Percentiles rank a stretch among this genome's conserved stretches.
These are phyloP conservation scores for Drosophila takahashii DNA, from an alignment of 1,140 invertebrate genomes.

Conservation along the genomic window DNA sequence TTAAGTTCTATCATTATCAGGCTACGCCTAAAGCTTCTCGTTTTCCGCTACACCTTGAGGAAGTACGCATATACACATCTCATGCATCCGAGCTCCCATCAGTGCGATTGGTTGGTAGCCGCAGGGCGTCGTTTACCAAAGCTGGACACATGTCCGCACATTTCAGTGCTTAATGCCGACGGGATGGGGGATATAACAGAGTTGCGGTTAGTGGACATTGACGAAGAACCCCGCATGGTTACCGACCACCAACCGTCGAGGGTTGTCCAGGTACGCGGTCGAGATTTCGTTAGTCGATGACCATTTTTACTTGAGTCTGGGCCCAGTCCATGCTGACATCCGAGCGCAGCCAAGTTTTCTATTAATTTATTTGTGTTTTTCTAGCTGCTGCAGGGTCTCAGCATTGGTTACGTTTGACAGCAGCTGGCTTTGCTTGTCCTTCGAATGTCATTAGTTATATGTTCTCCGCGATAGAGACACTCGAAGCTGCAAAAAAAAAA, in stretches of 20 bases:
- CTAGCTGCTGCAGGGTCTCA: slow-evolving; percentile 48
- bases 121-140: slow-evolving; percentile 13
- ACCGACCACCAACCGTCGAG: slow-evolving; percentile 1
- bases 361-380: slow-evolving; percentile 65
- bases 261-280: not conserved
- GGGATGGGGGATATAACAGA: slow-evolving; percentile 1
- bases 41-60: too few species aligned
- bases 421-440: slow-evolving; percentile 55
- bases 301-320: not conserved
- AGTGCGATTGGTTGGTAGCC: slow-evolving; percentile 15
- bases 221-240: not conserved
- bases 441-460: slow-evolving; percentile 74
- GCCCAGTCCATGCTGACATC: slow-evolving; percentile 3
- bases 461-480: slow-evolving; percentile 52
- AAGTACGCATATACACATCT: too few species aligned
- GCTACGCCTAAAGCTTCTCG: too few species aligned
- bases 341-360: slow-evolving; percentile 48
- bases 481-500: slow-evolving; percentile 11
- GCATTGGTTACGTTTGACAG: slow-evolving; percentile 61
- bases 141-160: slow-evolving; percentile 47
- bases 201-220: not conserved
- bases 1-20: too few species aligned
- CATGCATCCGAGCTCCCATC: not conserved
- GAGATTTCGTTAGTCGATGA: not conserved
- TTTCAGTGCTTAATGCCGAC: slow-evolving; percentile 17